phyloP scores from a whole-genome alignment of 2,888 invertebrate genomes.

The Cotesia congregata region DNA sequence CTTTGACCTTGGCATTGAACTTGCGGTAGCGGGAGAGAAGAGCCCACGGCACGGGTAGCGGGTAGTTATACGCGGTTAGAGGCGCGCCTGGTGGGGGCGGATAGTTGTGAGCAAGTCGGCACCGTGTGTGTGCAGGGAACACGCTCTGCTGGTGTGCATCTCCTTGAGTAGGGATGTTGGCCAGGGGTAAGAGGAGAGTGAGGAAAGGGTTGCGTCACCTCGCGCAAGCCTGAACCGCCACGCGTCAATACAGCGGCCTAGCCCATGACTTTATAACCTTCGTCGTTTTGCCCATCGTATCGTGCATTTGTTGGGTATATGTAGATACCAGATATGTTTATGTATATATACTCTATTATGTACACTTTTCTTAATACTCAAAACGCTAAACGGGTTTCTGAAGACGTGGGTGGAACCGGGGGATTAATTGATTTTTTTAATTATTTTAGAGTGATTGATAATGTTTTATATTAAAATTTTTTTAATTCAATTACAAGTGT shows the following conservation, averaged over 20 bases:
- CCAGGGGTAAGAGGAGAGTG: conserved; percentile 8
- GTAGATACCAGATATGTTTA: background rate
- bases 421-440: no score
- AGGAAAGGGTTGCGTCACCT: conserved; percentile 61
- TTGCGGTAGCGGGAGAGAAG: conserved; percentile 54
- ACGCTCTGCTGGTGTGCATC: conserved; percentile 12
- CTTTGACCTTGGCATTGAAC: conserved; percentile 71
- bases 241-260: conserved; percentile 66
- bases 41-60: conserved; percentile 35
- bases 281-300: conserved; percentile 55
- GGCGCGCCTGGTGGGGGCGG: conserved; percentile 24
- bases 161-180: conserved; percentile 4
- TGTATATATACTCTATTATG: background rate
- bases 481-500: no score
- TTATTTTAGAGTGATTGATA: no score
- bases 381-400: no score
- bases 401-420: no score
- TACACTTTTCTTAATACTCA: no score
- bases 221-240: conserved; percentile 64
- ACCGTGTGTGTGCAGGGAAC: no score
- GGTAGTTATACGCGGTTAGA: conserved; percentile 43
- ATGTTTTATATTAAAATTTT: no score
- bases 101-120: conserved; percentile 9
- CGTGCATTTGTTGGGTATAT: conserved; percentile 24
- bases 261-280: conserved; percentile 60